Base-by-base conservation (phyloP, 2,888 invertebrate genomes). In the Xylophagus ater region DNA sequence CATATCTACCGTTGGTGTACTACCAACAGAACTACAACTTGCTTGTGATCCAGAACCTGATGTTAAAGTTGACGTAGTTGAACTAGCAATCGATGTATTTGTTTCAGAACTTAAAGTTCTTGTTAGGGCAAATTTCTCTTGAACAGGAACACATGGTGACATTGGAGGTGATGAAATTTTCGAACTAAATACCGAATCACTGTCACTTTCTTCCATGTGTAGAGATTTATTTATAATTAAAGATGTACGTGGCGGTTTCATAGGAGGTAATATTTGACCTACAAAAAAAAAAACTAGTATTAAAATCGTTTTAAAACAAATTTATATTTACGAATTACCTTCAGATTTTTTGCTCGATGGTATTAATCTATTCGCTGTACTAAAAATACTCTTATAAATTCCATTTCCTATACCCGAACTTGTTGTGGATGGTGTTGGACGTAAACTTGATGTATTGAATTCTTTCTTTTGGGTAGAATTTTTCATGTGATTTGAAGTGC, bases 151-250 rank as follows among this genome's bases (percentile, higher is more conserved):
- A 32, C 66, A 70, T 59, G 52, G 81, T 1, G 86, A 79, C 47
- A 72, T 68, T 4, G 78, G 76, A 2, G 80, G 86, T 18, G 87
- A 85, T 30, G 84, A 86, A 37, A 84, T 78, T 49, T 82, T 82
- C 33, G 82, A 83, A 58, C 87, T 87, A 58, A 88, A 83, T 4
- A 87, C 87, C 19, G 87, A 88, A 61, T 89, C 88, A 53, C 85
- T 86, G 59, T 88, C 88, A 46, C 64, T 63, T 43, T 63, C 62
- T 45, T 58, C 59, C 18, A 51, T 40, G 12, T 49, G 50, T 6
- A 50, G 50, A 4, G 51, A 47, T 5, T 45, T 50, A 30, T 39
- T 45, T 13, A 57, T 49, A 37, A 53, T 55, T 23, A 65, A 52
- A 1, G 65, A 65, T 6, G 62, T 60, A 45, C 62, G 53, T 43